These are phyloP conservation scores for Platanista minor DNA, from an alignment of 2,113 vertebrate species.

Conservation along the genomic window DNA sequence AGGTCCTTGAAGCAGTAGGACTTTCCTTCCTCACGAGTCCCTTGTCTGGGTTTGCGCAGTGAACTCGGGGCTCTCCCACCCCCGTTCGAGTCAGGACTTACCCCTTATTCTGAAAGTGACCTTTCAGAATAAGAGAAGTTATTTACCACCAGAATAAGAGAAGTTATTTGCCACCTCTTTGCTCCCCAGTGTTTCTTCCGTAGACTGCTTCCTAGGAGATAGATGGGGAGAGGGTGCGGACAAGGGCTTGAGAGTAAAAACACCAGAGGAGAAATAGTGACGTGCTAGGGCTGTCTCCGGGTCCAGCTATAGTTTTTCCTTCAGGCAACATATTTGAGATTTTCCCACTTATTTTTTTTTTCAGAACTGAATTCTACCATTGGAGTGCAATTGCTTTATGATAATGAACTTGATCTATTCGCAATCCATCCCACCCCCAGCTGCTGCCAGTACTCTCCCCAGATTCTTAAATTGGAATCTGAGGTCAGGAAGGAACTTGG, in stretches of 20 bases:
- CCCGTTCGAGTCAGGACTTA: neutral
- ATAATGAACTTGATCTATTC: neutral
- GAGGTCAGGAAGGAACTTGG: neutral
- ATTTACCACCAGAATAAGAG: neutral
- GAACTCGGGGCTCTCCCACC: neutral
- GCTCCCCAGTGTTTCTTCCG: neutral
- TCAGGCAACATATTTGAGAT: neutral
- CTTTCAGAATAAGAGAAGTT: neutral
- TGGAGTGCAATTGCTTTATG: neutral
- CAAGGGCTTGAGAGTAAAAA: neutral
- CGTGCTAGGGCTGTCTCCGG: neutral
- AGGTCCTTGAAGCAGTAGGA: neutral
- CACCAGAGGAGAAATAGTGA: neutral
- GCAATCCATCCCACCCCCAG: too few relatives aligned
- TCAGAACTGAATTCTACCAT: neutral
- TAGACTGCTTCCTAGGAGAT: neutral
- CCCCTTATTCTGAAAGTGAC: neutral
- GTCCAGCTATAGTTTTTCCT: neutral
- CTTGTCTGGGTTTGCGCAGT: neutral
- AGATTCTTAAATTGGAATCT: neutral
- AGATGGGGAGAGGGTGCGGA: neutral
- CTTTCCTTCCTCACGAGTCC: neutral
- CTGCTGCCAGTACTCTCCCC: neutral
- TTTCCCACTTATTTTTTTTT: neutral
- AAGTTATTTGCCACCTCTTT: neutral